Percentiles rank a stretch among this genome's conserved stretches.
phyloP scores from a whole-genome alignment of 2,797 vertebrate genomes.

The Synanceia verrucosa region DNA sequence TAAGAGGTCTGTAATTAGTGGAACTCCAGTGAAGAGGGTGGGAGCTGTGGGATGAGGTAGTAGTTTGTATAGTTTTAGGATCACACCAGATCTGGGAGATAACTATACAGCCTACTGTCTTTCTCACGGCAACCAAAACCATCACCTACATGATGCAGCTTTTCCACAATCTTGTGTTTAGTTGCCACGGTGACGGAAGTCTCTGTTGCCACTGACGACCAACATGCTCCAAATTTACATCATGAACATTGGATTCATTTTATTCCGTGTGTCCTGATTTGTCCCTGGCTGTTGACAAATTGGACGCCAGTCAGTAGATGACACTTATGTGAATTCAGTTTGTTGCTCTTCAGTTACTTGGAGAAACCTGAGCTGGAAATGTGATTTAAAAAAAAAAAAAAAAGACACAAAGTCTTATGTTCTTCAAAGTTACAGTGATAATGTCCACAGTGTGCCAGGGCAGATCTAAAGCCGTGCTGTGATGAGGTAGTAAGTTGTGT shows the following conservation, averaged over 20 bases:
- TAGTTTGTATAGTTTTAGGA: constrained; percentile 99
- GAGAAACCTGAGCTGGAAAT: neutral
- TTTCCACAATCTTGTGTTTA: neutral
- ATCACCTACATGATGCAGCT: constrained; percentile 12
- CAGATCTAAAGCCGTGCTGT: constrained; percentile 78
- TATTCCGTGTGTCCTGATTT: neutral
- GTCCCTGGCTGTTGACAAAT: too few species aligned
- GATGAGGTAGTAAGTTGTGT: constrained; percentile 99
- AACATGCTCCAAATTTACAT: constrained; percentile 6
- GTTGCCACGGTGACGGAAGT: constrained; percentile 44
- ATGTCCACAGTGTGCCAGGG: too few species aligned
- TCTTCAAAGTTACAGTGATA: too few species aligned
- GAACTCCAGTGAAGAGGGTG: constrained; percentile 34
- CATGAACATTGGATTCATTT: neutral
- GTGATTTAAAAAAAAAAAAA: too few species aligned
- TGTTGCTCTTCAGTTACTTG: neutral
- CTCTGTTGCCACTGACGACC: constrained; percentile 42
- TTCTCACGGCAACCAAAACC: constrained; percentile 85
- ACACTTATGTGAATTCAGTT: neutral
- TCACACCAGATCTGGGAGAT: constrained; percentile 99
- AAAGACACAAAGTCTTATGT: too few species aligned
- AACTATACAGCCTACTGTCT: constrained; percentile 99
- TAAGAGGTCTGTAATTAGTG: constrained; percentile 74
- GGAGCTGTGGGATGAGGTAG: constrained; percentile 94
- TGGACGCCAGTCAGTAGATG: too few species aligned